Percentiles rank a stretch among this genome's conserved stretches.
These are phyloP conservation scores for Limanda limanda DNA, from an alignment of 2,113 vertebrate species.

Conservation along the genomic window DNA sequence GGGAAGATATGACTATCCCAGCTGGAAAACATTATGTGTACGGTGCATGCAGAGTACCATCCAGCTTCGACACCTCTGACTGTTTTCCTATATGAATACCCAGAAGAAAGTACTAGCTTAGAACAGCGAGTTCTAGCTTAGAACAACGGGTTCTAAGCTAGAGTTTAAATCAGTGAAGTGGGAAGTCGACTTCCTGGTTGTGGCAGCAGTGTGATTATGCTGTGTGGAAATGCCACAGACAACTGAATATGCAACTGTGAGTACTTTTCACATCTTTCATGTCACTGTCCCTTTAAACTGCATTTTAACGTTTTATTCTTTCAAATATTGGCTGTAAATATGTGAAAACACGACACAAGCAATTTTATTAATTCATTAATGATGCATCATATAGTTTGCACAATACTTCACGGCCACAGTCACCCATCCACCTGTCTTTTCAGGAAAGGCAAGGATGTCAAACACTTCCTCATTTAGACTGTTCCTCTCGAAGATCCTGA, in stretches of 20 bases:
- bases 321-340: background rate
- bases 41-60: too few relatives aligned
- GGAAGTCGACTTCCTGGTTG: background rate
- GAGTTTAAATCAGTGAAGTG: background rate
- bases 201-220: background rate
- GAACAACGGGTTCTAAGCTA: too few relatives aligned
- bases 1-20: too few relatives aligned
- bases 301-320: background rate
- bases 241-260: background rate
- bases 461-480: constrained; percentile 42
- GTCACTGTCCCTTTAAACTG: constrained; percentile 73
- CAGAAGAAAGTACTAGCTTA: too few relatives aligned
- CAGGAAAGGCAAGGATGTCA: constrained; percentile 36
- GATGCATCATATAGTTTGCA: background rate
- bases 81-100: too few relatives aligned
- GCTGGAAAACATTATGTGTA: too few relatives aligned
- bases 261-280: background rate
- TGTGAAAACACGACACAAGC: background rate
- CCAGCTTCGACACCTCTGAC: too few relatives aligned
- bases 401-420: background rate
- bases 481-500: constrained; percentile 67
- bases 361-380: background rate
- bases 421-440: constrained; percentile 14
- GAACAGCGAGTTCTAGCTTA: too few relatives aligned
- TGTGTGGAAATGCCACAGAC: background rate